These are phyloP conservation scores for Pentalonia nigronervosa DNA, from an alignment of 1,140 invertebrate species.

Conservation along the genomic window DNA sequence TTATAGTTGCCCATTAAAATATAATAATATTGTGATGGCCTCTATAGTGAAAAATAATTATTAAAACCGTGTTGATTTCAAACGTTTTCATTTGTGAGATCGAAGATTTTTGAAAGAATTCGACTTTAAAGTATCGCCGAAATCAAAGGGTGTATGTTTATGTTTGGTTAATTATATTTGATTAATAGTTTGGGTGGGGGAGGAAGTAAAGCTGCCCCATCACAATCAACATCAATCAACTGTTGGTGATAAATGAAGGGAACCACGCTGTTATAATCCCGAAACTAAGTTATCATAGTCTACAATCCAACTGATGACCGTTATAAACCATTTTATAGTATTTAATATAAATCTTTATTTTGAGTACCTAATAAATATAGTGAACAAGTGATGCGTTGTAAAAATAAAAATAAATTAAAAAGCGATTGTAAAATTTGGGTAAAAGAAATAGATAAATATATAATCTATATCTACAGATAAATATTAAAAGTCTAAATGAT, in stretches of 20 bases:
- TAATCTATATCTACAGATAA: background rate
- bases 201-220: background rate
- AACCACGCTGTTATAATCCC: background rate
- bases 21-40: background rate
- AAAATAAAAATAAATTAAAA: background rate
- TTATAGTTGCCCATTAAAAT: background rate
- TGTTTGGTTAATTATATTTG: background rate
- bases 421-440: background rate
- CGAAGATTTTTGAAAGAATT: too few relatives aligned
- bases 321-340: background rate
- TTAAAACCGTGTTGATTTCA: background rate
- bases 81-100: too few relatives aligned
- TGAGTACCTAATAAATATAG: background rate
- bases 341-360: background rate
- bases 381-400: too few relatives aligned
- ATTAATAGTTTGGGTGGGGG: background rate
- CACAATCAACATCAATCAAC: background rate
- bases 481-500: background rate
- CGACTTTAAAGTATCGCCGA: background rate
- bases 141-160: background rate
- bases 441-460: background rate
- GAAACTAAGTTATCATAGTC: background rate
- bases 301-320: background rate
- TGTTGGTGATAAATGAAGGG: background rate
- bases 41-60: background rate